These are phyloP conservation scores for Spodoptera exigua DNA, from an alignment of 2,888 invertebrate species.

Conservation along the genomic window DNA sequence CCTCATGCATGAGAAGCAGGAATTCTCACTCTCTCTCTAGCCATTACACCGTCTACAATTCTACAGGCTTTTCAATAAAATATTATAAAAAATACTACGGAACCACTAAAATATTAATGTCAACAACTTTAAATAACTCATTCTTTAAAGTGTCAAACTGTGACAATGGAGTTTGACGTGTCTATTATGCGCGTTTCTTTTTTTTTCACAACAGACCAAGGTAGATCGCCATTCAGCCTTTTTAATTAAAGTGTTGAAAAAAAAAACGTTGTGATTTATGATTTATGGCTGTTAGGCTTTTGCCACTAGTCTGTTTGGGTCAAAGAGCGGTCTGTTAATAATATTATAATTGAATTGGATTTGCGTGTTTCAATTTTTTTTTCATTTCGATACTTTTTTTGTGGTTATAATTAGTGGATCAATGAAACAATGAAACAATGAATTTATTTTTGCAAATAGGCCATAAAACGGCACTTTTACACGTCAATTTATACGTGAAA, in stretches of 20 bases:
- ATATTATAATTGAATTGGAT: no score
- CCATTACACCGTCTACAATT: no score
- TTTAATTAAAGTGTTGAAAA: conserved; percentile 52
- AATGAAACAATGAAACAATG: no score
- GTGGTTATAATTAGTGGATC: no score
- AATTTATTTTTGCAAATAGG: no score
- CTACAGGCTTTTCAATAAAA: conserved; percentile 31
- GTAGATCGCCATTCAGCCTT: conserved; percentile 58
- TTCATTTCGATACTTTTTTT: no score
- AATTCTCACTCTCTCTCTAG: not conserved
- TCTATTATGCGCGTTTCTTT: conserved; percentile 64
- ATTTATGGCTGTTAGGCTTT: conserved; percentile 4
- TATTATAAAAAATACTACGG: conserved; percentile 16
- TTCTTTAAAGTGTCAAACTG: conserved; percentile 42
- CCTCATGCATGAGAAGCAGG: no score
- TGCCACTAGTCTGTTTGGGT: no score
- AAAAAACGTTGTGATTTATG: conserved; percentile 54
- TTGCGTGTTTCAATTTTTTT: no score
- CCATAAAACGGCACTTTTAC: no score
- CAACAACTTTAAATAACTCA: conserved; percentile 5
- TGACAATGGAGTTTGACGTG: conserved; percentile 77
- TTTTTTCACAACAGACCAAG: conserved; percentile 62
- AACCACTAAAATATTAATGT: conserved; percentile 31
- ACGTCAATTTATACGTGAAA: no score
- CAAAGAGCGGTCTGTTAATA: no score